Conservation (phyloP, 2,113 vertebrate genomes). For the Lycocorax pyrrhopterus region DNA sequence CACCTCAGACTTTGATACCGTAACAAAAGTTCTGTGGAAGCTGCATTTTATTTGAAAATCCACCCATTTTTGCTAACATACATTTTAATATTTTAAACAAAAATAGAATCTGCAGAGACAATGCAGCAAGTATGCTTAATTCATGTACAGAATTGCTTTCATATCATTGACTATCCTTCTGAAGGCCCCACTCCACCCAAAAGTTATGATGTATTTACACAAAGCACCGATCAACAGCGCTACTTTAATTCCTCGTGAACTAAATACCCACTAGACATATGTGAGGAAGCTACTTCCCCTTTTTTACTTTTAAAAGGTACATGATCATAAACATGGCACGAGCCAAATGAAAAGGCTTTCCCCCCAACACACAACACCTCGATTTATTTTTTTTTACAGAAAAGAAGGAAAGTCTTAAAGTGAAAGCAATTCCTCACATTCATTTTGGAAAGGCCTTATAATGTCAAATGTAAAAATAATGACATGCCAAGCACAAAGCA, state of each 20-base stretch:
- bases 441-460: conserved; percentile 94
- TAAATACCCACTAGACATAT: conserved; percentile 76
- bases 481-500: conserved; percentile 94
- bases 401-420: conserved; percentile 86
- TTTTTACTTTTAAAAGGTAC: conserved; percentile 54
- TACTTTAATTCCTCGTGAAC: conserved; percentile 67
- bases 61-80: conserved; percentile 94
- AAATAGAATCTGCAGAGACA: conserved; percentile 96
- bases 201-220: conserved; percentile 86
- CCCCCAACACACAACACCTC: conserved; percentile 21
- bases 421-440: conserved; percentile 98
- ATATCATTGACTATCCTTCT: conserved; percentile 83
- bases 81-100: conserved; percentile 98
- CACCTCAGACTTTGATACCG: conserved; percentile 70
- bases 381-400: conserved; percentile 43
- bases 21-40: conserved; percentile 88
- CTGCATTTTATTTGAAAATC: conserved; percentile 99
- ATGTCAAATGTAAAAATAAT: conserved; percentile 88
- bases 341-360: conserved; percentile 65
- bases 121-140: conserved; percentile 91
- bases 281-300: conserved; percentile 79
- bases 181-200: conserved; percentile 74
- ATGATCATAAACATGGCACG: conserved; percentile 62
- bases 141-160: conserved; percentile 95
- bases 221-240: conserved; percentile 97